Evolutionary conservation across 2,113 vertebrate genomes (phyloP), one percentile per base, ranked within the genome.

Genomic region (Prunella fulvescens): DNA sequence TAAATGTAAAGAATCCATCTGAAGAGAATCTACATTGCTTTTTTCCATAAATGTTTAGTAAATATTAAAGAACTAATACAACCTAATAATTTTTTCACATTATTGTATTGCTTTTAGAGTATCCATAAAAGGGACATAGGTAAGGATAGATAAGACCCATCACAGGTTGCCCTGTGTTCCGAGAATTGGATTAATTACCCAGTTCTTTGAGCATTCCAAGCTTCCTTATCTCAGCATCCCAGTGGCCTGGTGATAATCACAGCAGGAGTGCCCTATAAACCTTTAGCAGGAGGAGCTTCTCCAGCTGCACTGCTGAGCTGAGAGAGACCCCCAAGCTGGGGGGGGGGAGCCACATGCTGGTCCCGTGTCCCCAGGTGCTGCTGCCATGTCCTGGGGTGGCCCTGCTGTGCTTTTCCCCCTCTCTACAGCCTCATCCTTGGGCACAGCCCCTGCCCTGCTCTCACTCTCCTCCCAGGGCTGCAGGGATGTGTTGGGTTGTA

Each of bases 1-100:
- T 40, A 88, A 44, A 90, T 23, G n/a, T 79, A 69, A 91, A 67
- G 76, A 71, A 88, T 62, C 60, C 10, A 7, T 33, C 54, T 81
- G 83, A 90, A 78, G 57, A 81, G 69, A 86, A 57, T 29, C 40
- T 19, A 57, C 85, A 57, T 22, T 60, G 51, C 51, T 40, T 64
- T 72, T 86, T 88, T 54, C 92, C 64, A 37, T 85, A 53, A 79
- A 33, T 48, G n/a, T 86, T 82, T 45, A 54, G 62, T 82, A 69
- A 69, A 82, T 72, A 54, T 65, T 76, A 82, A 93, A 86, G 71
- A 89, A 56, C 19, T 62, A 60, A 69, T 58, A 29, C 24, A 71
- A 71, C 40, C 62, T 50, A n/a, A 19, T 33, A 5, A 14, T 66
- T 90, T 66, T 77, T 78, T 72, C 65, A 71, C 19, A 3, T 56